A percentile compares a stretch with the other conserved stretches of the same genome.
These are phyloP conservation scores for Leptopilina clavipes DNA, from an alignment of 1,140 invertebrate species.

Conservation along the genomic window DNA sequence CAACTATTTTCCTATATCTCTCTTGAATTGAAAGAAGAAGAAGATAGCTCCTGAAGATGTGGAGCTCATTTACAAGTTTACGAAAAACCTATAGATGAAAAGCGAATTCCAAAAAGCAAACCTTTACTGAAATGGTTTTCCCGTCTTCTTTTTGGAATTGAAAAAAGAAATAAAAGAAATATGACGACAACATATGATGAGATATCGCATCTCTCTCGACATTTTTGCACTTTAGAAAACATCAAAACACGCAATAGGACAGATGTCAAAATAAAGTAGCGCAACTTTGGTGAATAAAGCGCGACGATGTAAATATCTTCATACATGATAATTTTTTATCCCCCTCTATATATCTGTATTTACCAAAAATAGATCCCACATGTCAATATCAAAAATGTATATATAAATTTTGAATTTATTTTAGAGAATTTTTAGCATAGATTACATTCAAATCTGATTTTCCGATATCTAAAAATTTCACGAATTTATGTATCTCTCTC, in stretches of 20 bases:
- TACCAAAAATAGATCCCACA: background rate
- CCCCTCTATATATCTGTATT: too few relatives aligned
- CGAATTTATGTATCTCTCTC: background rate
- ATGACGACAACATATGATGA: background rate
- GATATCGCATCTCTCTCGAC: background rate
- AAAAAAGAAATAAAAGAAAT: background rate
- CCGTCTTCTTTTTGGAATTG: background rate
- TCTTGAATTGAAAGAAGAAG: background rate
- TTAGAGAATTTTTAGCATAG: too few relatives aligned
- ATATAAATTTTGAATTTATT: slow-evolving; percentile 21
- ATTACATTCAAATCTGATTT: background rate
- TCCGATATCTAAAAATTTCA: too few relatives aligned
- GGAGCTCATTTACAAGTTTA: slow-evolving; percentile 30
- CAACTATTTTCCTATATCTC: background rate
- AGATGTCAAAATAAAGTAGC: slow-evolving; percentile 7
- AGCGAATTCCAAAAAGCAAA: slow-evolving; percentile 11
- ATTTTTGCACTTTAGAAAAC: background rate
- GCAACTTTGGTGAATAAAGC: background rate
- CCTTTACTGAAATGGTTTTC: slow-evolving; percentile 2
- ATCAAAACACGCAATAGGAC: slow-evolving; percentile 2
- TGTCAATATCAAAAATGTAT: background rate
- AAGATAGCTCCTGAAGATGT: background rate
- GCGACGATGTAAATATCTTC: slow-evolving; percentile 19
- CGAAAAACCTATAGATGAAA: slow-evolving; percentile 19
- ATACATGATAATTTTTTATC: slow-evolving; percentile 9